Base-by-base conservation (phyloP, 2,797 vertebrate species). In the Rousettus madagascariensis region DNA sequence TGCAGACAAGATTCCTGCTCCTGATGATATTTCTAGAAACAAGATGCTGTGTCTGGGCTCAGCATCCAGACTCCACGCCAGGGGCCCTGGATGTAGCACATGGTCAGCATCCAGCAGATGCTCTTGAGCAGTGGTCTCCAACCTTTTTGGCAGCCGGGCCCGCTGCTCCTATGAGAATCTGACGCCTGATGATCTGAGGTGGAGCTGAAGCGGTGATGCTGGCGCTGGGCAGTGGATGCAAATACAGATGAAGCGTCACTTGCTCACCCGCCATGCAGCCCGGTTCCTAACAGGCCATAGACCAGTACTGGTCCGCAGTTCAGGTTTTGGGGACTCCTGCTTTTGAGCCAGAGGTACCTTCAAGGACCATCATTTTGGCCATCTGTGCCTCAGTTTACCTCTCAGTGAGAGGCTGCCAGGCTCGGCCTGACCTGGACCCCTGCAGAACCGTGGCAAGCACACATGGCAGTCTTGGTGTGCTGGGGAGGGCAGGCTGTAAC, bases 401-500 rank as follows among this genome's bases (percentile, higher is more conserved):
- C 68, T 94, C 24, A 6, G 33, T 3, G 2, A 36, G 22, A 43
- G 86, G 68, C 46, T 36, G 63, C 59, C 33, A 59, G 55, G 51
- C 57, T 90, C 0, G 0, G 41, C 90, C 74, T 57, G 36, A 26
- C 51, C 46, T 55, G 16, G 19, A 41, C 20, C 6, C 51, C 38
- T 51, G 8, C 30, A 68, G 68, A 61, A 24, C 57, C 5, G 0
- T 13, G 33, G 71, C 0, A 0, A 51, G 30, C 41, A 26, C 79
- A 19, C 28, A 0, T 26, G 28, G 49, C 43, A 0, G 0, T 33
- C 46, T 46, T 53, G 1, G 86, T 72, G 41, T 41, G 26, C 86
- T 22, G 43, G 33, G 57, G 80, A 72, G 66, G 75, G 57, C 74
- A 33, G 90, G 72, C 89, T 96, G 96, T 97, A 97, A 97, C 3